Evolutionary conservation across 2,113 vertebrate genomes (phyloP).

Genomic region (Leptodactylus fuscus): DNA sequence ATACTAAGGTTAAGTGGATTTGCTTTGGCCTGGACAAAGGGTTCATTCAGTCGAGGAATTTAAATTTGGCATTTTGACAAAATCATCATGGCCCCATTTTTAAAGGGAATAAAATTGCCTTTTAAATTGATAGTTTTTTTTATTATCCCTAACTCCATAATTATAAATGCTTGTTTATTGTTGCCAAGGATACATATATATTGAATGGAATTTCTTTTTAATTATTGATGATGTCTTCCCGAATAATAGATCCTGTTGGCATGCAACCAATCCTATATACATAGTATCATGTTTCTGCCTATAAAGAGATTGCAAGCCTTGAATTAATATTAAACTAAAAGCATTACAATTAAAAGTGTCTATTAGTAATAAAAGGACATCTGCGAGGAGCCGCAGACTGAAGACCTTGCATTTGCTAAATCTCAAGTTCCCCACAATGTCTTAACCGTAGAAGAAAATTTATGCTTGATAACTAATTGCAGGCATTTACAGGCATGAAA

Average conservation of each 20-base stretch:
- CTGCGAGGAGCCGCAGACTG: not conserved
- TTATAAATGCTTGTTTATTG: too few species aligned
- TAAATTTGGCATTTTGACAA: not conserved
- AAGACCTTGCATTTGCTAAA: not conserved
- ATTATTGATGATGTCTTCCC: not conserved
- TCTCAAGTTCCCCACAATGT: conserved; percentile 15
- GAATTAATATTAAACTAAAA: not conserved
- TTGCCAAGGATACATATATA: not conserved
- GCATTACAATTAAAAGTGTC: not conserved
- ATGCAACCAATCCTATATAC: not conserved
- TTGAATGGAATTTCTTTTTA: not conserved
- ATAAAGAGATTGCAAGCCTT: not conserved
- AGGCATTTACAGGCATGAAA: conserved; percentile 29
- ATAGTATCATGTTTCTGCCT: not conserved
- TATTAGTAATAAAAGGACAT: not conserved
- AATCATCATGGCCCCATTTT: not conserved
- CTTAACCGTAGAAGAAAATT: conserved; percentile 32
- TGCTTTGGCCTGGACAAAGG: not conserved
- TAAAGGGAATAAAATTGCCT: not conserved
- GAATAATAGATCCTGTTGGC: not conserved
- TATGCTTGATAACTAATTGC: conserved; percentile 32
- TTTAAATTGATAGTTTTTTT: too few species aligned
- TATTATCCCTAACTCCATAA: not conserved
- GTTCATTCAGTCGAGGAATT: not conserved
- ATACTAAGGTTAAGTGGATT: not conserved